Evolutionary conservation across 2,113 vertebrate species (phyloP), one percentile per base, ranked within the genome.

Genomic region (Holacanthus passer): DNA sequence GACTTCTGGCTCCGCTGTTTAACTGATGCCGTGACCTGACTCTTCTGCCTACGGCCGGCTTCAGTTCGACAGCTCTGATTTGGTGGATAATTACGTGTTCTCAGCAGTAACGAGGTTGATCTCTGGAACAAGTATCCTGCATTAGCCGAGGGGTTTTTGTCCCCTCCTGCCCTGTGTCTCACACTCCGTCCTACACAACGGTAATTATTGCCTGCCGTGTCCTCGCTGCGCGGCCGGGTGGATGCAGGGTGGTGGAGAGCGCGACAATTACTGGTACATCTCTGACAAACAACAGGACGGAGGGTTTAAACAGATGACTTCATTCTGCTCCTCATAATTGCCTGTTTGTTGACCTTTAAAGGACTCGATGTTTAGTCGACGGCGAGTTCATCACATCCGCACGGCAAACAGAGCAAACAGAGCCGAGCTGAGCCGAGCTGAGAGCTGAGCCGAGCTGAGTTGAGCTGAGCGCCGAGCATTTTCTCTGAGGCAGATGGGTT

Each of bases 401-500:
- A 37, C 10, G 14, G n/a, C 27, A 32, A 20, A 31, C n/a, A 22
- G 14, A 47, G 5, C 2, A 4, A 22, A 31, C n/a, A n/a, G n/a
- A n/a, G n/a, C n/a, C 22, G 39, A 59, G 3, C 48, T 39, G 62
- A 82, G 67, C 50, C 3, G 0, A 32, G 48, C 47, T 64, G 71
- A 76, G 27, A 3, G 55, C 3, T 63, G 47, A 58, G 19, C n/a
- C 22, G 39, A 59, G 3, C 48, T 39, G 62, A 82, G 67, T 58
- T 2, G 0, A 32, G 48, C 47, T 64, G 71, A 76, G 27, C 5
- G 55, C 3, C 63, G 47, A 58, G 19, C 31, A 41, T 27, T 63
- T 59, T 47, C 32, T 16, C 8, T 4, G 37, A 58, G 73, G 16
- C 72, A 71, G 68, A 83, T 70, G 73, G 73, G 81, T 69, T 58